Base-by-base conservation (phyloP, 2,113 vertebrate species). In the Periophthalmodon schlosseri region DNA sequence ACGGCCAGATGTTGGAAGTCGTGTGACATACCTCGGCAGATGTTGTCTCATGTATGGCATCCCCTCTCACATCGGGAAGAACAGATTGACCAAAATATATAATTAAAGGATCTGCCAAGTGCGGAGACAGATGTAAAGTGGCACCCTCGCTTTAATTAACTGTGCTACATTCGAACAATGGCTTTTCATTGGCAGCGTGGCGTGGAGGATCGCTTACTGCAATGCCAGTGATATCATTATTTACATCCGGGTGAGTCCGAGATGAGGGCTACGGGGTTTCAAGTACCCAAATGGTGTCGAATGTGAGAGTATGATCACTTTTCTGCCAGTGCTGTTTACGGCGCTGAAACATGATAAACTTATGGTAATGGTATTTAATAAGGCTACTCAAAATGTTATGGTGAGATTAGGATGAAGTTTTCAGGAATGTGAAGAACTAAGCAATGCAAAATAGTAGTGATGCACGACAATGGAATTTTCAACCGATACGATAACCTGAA, bases 21-120 rank as follows among this genome's bases (percentile, higher is more conserved):
- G 66, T 84, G 78, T 87, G 89, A 93, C 91, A 91, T 88, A 88
- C 86, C 85, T 90, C 79, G 75, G 84, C 93, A 94, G 93, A 92
- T 94, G 91, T 87, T 86, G 83, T 86, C 81, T 88, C 78, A 69
- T 90, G 87, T 91, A 91, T 87, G 74, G 84, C 82, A 87, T 84
- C 85, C 87, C 82, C 89, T 82, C 86, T 86, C 88, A 89, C 90
- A 93, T 93, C 91, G 88, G 93, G 90, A 85, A 75, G 91, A 93
- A 91, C 93, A 94, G 92, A 94, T 93, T 93, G 91, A 91, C 92
- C 93, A 89, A 94, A 93, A 93, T 93, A 92, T 91, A 91, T 92
- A 92, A 92, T 90, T 79, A 85, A 92, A 91, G 67, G 69, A 70
- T 73, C 76, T 87, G 90, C 84, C 89, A 91, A 88, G 84, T 78